These are phyloP conservation scores for Chaetophractus vellerosus DNA, from an alignment of 2,797 vertebrate genomes.

Conservation along the genomic window DNA sequence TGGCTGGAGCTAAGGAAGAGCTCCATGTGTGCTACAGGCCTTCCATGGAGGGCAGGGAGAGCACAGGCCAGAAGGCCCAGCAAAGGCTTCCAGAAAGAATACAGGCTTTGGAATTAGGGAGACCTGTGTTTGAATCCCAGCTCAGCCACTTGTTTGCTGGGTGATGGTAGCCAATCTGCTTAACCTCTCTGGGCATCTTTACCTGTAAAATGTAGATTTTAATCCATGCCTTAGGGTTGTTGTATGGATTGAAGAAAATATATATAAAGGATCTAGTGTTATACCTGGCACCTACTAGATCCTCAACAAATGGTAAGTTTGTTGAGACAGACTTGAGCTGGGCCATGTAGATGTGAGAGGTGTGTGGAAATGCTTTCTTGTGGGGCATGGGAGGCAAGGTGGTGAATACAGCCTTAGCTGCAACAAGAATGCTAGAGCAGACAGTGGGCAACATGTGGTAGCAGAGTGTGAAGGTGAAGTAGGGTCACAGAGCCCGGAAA, in stretches of 20 bases:
- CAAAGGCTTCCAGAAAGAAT: neutral
- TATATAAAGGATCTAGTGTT: neutral
- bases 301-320: neutral
- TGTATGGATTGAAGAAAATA: neutral
- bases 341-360: neutral
- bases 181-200: neutral
- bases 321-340: slow-evolving; percentile 31
- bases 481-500: neutral
- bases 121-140: neutral
- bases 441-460: neutral
- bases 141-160: neutral
- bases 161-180: neutral
- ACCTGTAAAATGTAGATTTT: slow-evolving; percentile 43
- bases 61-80: neutral
- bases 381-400: neutral
- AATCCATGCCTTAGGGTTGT: neutral
- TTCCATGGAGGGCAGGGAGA: neutral
- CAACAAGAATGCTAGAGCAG: neutral
- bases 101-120: neutral
- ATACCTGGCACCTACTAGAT: neutral
- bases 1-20: neutral
- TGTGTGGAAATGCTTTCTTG: neutral
- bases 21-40: neutral
- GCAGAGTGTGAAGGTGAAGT: neutral
- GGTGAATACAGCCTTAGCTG: neutral